Evolutionary conservation across 2,888 invertebrate species (phyloP), one percentile per base, ranked within the genome.

Genomic region (Priocnemis perturbator): DNA sequence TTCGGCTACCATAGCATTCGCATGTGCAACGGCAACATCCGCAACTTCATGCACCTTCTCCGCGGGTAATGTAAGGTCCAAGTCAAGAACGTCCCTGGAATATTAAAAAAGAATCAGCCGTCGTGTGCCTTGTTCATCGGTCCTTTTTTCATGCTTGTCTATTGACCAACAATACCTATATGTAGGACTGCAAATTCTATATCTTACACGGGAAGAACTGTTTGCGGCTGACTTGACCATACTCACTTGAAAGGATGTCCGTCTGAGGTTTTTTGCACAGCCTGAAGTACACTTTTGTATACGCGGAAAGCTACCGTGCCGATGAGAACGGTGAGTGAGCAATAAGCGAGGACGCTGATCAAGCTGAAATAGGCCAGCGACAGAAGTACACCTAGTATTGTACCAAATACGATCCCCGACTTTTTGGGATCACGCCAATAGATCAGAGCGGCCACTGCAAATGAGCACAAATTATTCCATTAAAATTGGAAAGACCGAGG

Each of bases 211-310:
- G 26, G 26, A 26, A 26, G 26, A 2, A 26, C 45, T 5, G 37
- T 20, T 47, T 45, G 44, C 21, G 19, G 37, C 15, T 14, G 45
- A 59, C 3, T 15, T 26, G 26, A 26, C 5, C 5, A 26, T 37
- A 91, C 94, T 94, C 87, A 98, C 97, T 98, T 97, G 95, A 98
- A 98, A 69, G 98, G 98, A 91, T 98, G 98, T 87, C 97, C 98
- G 88, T 98, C 98, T 81, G 94, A 94, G 83, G 97, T 97, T 91
- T 98, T 99, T 92, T 98, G 98, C 82, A 98, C 95, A 79, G 97
- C 97, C 89, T 97, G 96, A 89, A 98, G 93, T 87, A 98, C 94
- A 90, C 95, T 96, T 92, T 97, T 97, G 94, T 98, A 98, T 89
- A 98, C 93, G 89, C 98, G 95, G 94, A 97, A 98, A 90, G 94